These are phyloP conservation scores for Menidia menidia DNA, from an alignment of 2,797 vertebrate species.

Conservation along the genomic window DNA sequence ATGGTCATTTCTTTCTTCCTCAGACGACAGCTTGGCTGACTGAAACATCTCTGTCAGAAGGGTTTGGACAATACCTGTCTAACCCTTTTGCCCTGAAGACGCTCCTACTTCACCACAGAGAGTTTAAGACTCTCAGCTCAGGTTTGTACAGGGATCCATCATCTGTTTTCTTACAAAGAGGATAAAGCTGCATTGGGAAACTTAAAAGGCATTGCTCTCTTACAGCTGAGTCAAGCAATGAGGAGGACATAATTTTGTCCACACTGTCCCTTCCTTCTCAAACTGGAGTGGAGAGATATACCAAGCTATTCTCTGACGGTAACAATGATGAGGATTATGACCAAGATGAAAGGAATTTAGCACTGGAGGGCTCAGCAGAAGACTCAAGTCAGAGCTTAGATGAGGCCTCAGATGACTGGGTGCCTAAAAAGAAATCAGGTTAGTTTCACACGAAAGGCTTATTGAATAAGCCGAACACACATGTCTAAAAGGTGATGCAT, in stretches of 20 bases:
- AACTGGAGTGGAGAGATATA: conserved; percentile 16
- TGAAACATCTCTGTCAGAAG: conserved; percentile 44
- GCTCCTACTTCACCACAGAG: conserved; percentile 67
- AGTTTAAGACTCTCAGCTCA: conserved; percentile 43
- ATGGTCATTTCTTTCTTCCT: conserved; percentile 9
- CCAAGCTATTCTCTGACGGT: conserved; percentile 25
- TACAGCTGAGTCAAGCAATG: conserved; percentile 41
- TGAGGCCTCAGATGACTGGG: conserved; percentile 31
- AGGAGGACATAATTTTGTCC: conserved; percentile 50
- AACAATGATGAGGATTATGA: conserved; percentile 24
- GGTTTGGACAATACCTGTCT: conserved; percentile 51
- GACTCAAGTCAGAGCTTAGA: conserved; percentile 40
- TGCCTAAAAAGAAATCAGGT: conserved; percentile 61
- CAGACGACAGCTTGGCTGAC: conserved; percentile 67
- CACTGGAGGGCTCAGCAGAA: conserved; percentile 40
- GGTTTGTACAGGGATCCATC: conserved; percentile 34
- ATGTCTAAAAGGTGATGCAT: too few species aligned
- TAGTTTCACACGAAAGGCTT: not conserved
- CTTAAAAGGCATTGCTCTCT: not conserved
- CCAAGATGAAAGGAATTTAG: conserved; percentile 28
- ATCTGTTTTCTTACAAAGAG: not conserved
- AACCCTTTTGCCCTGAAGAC: conserved; percentile 53
- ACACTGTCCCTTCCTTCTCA: conserved; percentile 42
- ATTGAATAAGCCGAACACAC: too few species aligned
- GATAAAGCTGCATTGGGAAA: not conserved